Percentiles rank a stretch among this genome's conserved stretches.
phyloP scores from a whole-genome alignment of 2,797 vertebrate species.

The Numenius phaeopus region DNA sequence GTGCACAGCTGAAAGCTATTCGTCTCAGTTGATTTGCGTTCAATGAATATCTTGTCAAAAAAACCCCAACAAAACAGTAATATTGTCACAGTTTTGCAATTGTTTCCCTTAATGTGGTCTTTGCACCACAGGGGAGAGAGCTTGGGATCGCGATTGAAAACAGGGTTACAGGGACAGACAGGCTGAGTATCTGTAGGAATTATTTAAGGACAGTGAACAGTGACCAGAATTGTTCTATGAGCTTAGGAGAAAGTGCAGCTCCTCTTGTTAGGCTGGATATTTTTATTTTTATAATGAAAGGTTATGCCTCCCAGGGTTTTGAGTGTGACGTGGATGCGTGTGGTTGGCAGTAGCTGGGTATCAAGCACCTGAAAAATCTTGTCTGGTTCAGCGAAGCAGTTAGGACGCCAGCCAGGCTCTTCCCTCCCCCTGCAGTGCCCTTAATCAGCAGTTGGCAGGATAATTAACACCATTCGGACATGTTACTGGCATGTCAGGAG shows the following conservation, averaged over 20 bases:
- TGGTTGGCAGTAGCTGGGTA: neutral
- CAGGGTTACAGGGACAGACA: neutral
- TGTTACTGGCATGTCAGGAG: neutral
- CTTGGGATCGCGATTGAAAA: neutral
- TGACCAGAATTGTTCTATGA: neutral
- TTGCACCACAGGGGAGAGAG: neutral
- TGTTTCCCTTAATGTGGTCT: neutral
- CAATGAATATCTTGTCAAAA: neutral
- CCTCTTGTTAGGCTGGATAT: too few species aligned
- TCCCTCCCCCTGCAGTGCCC: accelerated
- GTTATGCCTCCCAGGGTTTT: neutral
- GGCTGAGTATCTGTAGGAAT: neutral
- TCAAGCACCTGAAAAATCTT: too few species aligned
- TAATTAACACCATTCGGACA: neutral
- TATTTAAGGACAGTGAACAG: neutral
- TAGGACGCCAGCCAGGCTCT: neutral
- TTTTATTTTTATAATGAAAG: neutral
- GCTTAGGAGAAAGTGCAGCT: neutral
- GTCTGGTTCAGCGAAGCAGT: too few species aligned
- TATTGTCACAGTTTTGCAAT: neutral
- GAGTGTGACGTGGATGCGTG: neutral
- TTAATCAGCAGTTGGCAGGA: neutral
- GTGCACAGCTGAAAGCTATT: neutral
- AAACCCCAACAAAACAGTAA: too few species aligned
- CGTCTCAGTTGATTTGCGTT: too few species aligned